These are phyloP conservation scores for Suricata suricatta DNA, from an alignment of 2,113 vertebrate species.

Conservation along the genomic window DNA sequence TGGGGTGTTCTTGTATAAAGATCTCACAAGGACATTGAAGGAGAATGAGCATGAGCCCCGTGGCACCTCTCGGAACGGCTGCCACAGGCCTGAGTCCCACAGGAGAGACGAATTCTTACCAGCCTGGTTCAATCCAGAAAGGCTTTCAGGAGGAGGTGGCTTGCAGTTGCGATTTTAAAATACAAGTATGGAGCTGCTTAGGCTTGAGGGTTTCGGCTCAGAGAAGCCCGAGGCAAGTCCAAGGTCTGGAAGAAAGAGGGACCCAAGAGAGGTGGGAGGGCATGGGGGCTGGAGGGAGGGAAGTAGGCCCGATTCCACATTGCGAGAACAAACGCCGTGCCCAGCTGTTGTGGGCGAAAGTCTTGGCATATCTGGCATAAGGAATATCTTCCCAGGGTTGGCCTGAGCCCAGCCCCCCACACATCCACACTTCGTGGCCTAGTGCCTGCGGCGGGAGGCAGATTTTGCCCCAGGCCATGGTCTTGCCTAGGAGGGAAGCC, in stretches of 20 bases:
- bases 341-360: neutral
- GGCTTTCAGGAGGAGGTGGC: neutral
- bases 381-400: neutral
- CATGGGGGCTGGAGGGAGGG: neutral
- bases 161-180: neutral
- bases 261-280: neutral
- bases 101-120: neutral
- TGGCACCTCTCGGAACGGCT: neutral
- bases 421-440: too few species aligned
- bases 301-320: accelerated
- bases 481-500: neutral
- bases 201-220: neutral
- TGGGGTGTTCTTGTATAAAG: neutral
- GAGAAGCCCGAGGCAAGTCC: neutral
- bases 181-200: neutral
- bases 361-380: neutral
- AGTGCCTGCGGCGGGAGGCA: too few species aligned
- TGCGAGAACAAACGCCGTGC: neutral
- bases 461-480: neutral
- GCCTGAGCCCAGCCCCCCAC: neutral
- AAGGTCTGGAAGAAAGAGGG: neutral
- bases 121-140: neutral
- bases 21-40: neutral
- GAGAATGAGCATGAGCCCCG: neutral
- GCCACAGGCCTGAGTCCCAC: neutral